Percentiles rank a stretch among this genome's conserved stretches.
Conservation (phyloP, 2,888 invertebrate genomes). For the Mesorhabditis spiculigera region DNA sequence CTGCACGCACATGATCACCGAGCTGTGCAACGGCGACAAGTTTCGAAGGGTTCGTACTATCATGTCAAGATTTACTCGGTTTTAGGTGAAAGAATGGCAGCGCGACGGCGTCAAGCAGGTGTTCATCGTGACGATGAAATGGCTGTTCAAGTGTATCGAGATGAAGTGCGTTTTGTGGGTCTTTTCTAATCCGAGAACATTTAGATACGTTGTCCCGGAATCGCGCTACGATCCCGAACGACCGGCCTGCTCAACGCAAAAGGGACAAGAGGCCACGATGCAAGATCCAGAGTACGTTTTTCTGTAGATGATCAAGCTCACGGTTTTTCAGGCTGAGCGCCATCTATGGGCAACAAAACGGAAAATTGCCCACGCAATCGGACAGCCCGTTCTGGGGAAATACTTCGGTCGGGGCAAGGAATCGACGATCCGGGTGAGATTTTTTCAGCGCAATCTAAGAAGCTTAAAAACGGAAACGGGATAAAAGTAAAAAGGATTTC, state of each 20-base stretch:
- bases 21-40: neutral
- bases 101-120: neutral
- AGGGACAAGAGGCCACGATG: neutral
- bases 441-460: no score
- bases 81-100: neutral
- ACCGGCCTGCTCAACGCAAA: neutral
- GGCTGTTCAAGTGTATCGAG: neutral
- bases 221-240: slow-evolving; percentile 1
- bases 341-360: neutral
- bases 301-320: neutral
- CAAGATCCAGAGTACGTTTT: neutral
- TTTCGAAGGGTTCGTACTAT: neutral
- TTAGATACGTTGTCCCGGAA: neutral
- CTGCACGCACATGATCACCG: neutral
- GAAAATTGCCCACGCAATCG: neutral
- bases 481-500: no score
- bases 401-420: neutral
- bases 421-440: no score
- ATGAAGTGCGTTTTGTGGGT: neutral
- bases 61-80: neutral
- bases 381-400: neutral
- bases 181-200: neutral
- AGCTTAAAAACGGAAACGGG: no score
- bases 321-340: neutral
- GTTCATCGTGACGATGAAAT: neutral